Evolutionary conservation across 2,113 vertebrate species (phyloP).

Genomic region (Chlorodrepanis virens): DNA sequence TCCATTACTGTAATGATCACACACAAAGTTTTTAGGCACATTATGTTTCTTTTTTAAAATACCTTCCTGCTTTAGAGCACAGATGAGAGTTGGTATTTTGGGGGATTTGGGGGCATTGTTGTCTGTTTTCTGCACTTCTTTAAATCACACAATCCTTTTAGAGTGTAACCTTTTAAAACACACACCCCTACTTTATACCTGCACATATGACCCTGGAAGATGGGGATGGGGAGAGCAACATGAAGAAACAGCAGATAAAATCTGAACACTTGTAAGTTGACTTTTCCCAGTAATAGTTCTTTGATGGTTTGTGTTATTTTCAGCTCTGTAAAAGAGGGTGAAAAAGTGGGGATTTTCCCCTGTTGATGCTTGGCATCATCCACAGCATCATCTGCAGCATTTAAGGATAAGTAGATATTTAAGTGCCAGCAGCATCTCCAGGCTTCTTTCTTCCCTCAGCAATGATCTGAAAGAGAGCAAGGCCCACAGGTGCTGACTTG

Average conservation of each 20-base stretch:
- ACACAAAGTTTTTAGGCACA: background rate
- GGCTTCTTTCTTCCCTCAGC: background rate
- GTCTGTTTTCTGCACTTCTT: background rate
- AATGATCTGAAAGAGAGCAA: background rate
- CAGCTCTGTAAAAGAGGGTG: background rate
- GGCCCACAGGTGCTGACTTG: background rate
- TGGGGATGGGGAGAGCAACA: background rate
- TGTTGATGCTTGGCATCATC: background rate
- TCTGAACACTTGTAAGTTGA: background rate
- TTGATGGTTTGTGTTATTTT: background rate
- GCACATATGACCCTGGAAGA: rapidly evolving
- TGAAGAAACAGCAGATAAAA: background rate
- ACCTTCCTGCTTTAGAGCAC: background rate
- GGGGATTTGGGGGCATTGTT: background rate
- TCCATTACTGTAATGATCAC: background rate
- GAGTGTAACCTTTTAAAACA: background rate
- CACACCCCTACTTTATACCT: background rate
- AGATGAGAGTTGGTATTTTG: background rate
- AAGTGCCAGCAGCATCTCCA: background rate
- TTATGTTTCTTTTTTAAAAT: background rate
- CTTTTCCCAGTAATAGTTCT: background rate
- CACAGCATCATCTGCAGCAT: background rate
- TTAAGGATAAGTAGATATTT: background rate
- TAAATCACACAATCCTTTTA: background rate
- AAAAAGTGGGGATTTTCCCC: background rate